Conservation (phyloP, 2,113 vertebrate species). For the Capra hircus region DNA sequence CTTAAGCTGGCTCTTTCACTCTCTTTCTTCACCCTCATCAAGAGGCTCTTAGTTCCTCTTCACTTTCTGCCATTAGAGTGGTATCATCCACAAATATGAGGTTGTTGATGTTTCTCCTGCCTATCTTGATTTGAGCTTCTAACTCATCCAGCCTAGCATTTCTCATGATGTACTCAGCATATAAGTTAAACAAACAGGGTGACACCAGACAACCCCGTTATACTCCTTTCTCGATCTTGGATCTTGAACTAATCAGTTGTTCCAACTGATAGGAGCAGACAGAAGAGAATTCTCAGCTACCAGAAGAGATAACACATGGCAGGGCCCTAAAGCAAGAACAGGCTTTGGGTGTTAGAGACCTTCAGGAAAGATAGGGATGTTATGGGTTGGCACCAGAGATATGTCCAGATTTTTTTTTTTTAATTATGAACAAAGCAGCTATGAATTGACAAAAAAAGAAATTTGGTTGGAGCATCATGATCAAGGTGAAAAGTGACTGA, state of each 20-base stretch:
- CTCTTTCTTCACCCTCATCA: not conserved
- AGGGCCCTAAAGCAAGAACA: not conserved
- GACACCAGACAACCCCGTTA: not conserved
- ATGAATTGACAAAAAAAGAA: not conserved
- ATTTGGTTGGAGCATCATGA: not conserved
- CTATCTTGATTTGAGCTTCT: not conserved
- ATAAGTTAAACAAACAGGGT: not conserved
- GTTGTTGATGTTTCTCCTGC: not conserved
- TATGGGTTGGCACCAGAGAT: not conserved
- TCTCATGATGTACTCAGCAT: not conserved
- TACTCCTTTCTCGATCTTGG: not conserved
- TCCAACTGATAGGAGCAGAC: not conserved
- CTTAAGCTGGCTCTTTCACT: not conserved
- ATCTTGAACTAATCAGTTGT: not conserved
- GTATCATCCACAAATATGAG: not conserved
- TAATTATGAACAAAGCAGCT: not conserved
- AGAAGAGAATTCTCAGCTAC: not conserved
- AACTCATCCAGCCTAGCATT: not conserved
- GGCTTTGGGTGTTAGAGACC: not conserved
- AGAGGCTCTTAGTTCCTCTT: not conserved
- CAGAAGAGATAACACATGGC: not conserved
- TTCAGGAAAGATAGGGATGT: not conserved
- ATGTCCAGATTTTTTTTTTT: not conserved
- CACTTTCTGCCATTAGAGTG: not conserved
- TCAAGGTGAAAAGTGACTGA: not conserved